Evolutionary conservation across 2,113 vertebrate genomes (phyloP).

Genomic region (Bucco capensis): DNA sequence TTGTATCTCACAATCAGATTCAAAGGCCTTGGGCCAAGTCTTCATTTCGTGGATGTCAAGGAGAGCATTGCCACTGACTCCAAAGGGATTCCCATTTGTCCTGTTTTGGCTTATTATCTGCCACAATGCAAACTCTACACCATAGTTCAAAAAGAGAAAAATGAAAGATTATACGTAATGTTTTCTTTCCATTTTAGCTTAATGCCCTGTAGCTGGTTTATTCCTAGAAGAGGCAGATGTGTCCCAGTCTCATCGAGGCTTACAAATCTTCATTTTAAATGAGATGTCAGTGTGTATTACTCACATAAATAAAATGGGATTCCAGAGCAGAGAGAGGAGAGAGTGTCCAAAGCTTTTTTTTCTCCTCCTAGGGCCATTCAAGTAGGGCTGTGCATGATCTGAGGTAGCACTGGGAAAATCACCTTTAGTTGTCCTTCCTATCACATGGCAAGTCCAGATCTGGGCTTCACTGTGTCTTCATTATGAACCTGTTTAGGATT

Average conservation of each 20-base stretch:
- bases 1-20: constrained; percentile 31
- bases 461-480: background rate
- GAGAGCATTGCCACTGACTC: constrained; percentile 1
- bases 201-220: constrained; percentile 1
- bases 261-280: constrained; percentile 38
- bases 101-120: constrained; percentile 43
- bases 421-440: background rate
- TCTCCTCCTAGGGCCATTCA: background rate
- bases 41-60: constrained; percentile 32
- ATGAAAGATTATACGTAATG: constrained; percentile 27
- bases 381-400: background rate
- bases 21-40: constrained; percentile 33
- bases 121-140: background rate
- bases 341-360: background rate
- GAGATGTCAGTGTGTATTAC: background rate
- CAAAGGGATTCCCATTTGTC: constrained; percentile 33
- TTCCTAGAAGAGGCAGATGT: constrained; percentile 10
- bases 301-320: background rate
- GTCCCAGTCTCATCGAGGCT: background rate
- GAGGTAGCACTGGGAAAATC: background rate
- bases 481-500: background rate
- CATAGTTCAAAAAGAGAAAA: constrained; percentile 29
- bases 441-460: background rate
- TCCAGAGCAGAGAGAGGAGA: background rate
- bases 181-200: constrained; percentile 32